Base-by-base conservation (phyloP, 1,140 invertebrate genomes). In the Andricus grossulariae region DNA sequence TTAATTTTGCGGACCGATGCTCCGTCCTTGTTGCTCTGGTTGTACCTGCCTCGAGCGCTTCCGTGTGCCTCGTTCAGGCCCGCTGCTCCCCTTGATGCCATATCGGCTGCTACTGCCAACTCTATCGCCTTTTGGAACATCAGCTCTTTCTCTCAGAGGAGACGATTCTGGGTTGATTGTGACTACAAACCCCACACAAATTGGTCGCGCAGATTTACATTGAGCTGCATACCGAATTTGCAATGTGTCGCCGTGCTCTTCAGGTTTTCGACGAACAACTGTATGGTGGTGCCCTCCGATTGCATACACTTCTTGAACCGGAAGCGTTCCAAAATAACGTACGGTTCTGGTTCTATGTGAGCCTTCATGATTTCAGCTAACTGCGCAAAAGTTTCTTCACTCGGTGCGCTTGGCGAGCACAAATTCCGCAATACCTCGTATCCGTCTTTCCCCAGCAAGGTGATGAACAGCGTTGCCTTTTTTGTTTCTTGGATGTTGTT, bases 271-370 rank as follows among this genome's bases (percentile, higher is more conserved):
- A 52, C 51, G n/a, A 52, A 52, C 15, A 11, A 52, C 51, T 52
- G n/a, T 52, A 15, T 52, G 25, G 25, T n/a, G 15, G 15, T 77
- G 0, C 73, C 54, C 0, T 25, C 60, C n/a, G 5, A 0, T 39
- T 84, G 82, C 1, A 25, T 19, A 50, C 77, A 77, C 49, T 80
- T 54, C 21, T 84, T 84, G 39, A 84, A 84, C 21, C 79, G 82
- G 45, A 77, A 84, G 0, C 80, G 32, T 25, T 82, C 79, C 2
- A 84, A 16, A 13, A 52, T 81, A 0, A 32, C 54, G 18, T 73
- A 81, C 0, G 75, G 79, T n/a, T n/a, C 19, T 0, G 79, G 83
- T 39, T 84, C 72, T 19, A 82, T 13, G n/a, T 82, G 83, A 6
- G 54, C 15, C 16, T 45, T 57, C 79, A 84, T 82, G 0, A 75